These are phyloP conservation scores for Halocaridina rubra DNA, from an alignment of 2,888 invertebrate genomes.

Conservation along the genomic window DNA sequence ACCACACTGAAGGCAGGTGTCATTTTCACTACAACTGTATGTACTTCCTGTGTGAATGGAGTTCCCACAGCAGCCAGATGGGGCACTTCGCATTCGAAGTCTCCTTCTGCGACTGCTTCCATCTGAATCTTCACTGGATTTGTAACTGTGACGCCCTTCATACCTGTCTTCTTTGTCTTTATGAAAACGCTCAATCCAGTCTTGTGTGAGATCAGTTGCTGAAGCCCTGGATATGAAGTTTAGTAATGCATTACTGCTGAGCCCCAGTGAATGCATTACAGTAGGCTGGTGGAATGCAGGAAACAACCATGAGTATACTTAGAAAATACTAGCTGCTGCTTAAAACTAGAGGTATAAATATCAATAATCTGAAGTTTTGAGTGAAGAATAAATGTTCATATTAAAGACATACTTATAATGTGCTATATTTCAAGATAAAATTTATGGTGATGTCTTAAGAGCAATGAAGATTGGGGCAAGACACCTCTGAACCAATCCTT, in stretches of 20 bases:
- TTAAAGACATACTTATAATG: too few relatives aligned
- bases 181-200: constrained; percentile 13
- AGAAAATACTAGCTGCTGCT: too few relatives aligned
- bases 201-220: constrained; percentile 3
- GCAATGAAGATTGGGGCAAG: too few relatives aligned
- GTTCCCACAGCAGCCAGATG: neutral
- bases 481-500: too few relatives aligned
- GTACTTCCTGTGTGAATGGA: neutral
- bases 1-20: too few relatives aligned
- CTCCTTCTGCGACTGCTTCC: neutral
- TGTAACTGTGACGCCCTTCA: neutral
- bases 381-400: too few relatives aligned
- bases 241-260: neutral
- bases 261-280: neutral
- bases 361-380: too few relatives aligned
- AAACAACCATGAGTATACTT: neutral
- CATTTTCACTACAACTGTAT: neutral
- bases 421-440: too few relatives aligned
- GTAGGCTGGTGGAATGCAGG: neutral
- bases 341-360: too few relatives aligned
- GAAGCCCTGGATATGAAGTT: neutral
- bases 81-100: neutral
- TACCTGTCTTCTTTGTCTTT: neutral
- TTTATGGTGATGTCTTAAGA: too few relatives aligned
- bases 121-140: neutral